Evolutionary conservation across 2,888 invertebrate genomes (phyloP).

Genomic region (Herminia tarsipennalis): DNA sequence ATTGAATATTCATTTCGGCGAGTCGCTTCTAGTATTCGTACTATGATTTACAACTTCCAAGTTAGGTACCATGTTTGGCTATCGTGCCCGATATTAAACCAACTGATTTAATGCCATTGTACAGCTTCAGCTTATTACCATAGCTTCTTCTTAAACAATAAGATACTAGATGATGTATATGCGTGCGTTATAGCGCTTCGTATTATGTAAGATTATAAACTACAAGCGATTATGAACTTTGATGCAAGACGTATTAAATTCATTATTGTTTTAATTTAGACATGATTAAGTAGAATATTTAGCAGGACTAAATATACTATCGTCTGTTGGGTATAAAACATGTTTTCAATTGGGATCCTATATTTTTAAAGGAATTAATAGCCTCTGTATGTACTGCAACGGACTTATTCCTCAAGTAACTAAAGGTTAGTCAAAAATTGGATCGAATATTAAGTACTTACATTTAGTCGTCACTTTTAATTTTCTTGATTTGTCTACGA

Average conservation of each 20-base stretch:
- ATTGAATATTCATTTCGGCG: conserved; percentile 63
- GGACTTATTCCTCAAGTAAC: no score
- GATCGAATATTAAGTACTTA: no score
- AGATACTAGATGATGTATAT: conserved; percentile 24
- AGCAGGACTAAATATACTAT: no score
- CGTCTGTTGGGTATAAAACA: no score
- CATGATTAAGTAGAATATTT: no score
- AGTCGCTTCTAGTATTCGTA: conserved; percentile 47
- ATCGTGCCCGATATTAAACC: conserved; percentile 59
- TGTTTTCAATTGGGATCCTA: no score
- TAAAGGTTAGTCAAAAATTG: no score
- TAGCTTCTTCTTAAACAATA: conserved; percentile 51
- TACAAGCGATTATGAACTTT: conserved; percentile 12
- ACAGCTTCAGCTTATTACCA: conserved; percentile 52
- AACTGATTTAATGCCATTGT: conserved; percentile 69
- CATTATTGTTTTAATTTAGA: no score
- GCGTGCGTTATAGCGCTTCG: conserved; percentile 7
- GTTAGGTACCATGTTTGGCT: conserved; percentile 64
- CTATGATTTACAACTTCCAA: conserved; percentile 68
- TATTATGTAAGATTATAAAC: conserved; percentile 8
- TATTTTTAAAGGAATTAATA: no score
- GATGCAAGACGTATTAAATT: not conserved
- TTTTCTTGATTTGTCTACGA: no score
- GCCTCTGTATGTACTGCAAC: no score
- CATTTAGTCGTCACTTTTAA: no score